A percentile compares a stretch with the other conserved stretches of the same genome.
Conservation (phyloP, 2,113 vertebrate species). For the Protobothrops flavoviridis region DNA sequence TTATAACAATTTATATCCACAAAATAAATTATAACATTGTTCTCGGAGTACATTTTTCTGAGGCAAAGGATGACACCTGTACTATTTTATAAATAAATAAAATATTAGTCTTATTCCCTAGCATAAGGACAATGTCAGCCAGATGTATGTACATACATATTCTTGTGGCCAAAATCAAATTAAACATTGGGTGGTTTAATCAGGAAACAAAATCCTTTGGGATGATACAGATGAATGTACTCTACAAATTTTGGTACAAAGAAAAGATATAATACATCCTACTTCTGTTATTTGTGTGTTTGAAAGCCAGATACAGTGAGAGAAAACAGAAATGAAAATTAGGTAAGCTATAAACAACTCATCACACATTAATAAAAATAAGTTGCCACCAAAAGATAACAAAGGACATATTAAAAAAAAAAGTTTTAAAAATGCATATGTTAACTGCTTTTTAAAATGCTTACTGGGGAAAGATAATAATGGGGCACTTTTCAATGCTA, state of each 20-base stretch:
- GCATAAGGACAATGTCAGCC: neutral
- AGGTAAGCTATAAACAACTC: conserved; percentile 34
- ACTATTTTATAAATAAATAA: neutral
- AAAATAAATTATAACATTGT: neutral
- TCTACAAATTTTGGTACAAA: neutral
- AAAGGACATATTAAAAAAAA: conserved; percentile 20
- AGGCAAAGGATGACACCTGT: neutral
- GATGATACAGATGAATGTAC: neutral
- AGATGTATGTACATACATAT: neutral
- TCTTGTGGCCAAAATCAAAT: neutral
- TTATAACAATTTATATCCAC: neutral
- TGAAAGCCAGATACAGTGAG: neutral
- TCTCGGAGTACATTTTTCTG: neutral
- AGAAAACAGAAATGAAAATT: neutral
- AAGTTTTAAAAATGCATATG: conserved; percentile 28
- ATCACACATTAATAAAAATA: conserved; percentile 29
- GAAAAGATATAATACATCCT: neutral
- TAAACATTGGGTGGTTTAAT: neutral
- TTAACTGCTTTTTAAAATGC: conserved; percentile 26
- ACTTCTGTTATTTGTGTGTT: neutral
- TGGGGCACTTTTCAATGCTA: conserved; percentile 7
- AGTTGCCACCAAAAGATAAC: conserved; percentile 31
- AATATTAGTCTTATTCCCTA: neutral
- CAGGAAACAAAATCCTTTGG: neutral
- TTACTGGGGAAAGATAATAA: conserved; percentile 5